phyloP scores from a whole-genome alignment of 1,140 invertebrate species.

The Panagrolaimus sp. region DNA sequence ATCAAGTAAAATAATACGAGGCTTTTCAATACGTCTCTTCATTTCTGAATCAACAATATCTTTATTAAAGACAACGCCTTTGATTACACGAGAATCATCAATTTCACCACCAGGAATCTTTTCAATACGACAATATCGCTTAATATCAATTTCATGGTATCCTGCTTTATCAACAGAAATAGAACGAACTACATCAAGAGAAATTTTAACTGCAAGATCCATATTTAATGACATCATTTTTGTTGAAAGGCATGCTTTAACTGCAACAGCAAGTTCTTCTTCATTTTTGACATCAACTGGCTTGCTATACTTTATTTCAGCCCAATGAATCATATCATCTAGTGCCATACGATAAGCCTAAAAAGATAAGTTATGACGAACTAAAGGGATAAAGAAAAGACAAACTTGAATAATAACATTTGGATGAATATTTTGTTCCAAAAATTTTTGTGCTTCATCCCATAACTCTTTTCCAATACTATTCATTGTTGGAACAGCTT shows the following conservation, averaged over 20 bases:
- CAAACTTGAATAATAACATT: constrained; percentile 79
- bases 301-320: constrained; percentile 76
- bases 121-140: constrained; percentile 94
- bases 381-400: background rate
- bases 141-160: constrained; percentile 86
- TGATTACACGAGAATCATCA: constrained; percentile 87
- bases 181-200: constrained; percentile 84
- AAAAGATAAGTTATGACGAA: constrained; percentile 13
- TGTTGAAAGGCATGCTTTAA: constrained; percentile 90
- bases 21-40: constrained; percentile 87
- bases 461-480: no score
- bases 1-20: constrained; percentile 86
- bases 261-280: constrained; percentile 74
- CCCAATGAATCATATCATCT: constrained; percentile 78
- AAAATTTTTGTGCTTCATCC: no score
- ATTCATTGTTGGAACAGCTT: no score
- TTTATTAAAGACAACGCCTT: constrained; percentile 96
- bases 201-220: constrained; percentile 87
- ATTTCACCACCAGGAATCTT: constrained; percentile 93
- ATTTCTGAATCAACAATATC: constrained; percentile 97
- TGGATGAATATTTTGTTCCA: constrained; percentile 86
- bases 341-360: constrained; percentile 81
- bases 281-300: constrained; percentile 76
- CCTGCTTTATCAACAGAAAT: constrained; percentile 82
- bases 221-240: constrained; percentile 93